Evolutionary conservation across 2,113 vertebrate species (phyloP).

Genomic region (Vidua macroura): DNA sequence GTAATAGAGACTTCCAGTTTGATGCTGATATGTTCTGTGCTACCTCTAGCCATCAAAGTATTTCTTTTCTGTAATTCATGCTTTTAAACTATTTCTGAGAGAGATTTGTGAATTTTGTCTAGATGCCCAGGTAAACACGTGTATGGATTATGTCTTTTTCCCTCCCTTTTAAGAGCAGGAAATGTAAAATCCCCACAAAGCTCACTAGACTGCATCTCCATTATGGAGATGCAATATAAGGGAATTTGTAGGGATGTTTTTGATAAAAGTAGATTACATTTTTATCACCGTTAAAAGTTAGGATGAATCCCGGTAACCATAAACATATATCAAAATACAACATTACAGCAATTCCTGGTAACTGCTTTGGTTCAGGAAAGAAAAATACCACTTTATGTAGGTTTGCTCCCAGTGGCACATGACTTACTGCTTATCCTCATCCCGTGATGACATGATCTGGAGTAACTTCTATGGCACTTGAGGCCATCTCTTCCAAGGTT

Average conservation of each 20-base stretch:
- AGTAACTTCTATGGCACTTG: neutral
- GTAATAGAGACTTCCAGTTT: neutral
- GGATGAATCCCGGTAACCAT: neutral
- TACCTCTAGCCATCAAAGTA: neutral
- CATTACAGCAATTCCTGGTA: neutral
- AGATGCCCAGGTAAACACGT: neutral
- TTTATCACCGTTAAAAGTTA: neutral
- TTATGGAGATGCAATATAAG: neutral
- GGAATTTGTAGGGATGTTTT: neutral
- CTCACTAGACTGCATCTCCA: neutral
- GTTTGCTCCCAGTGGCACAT: neutral
- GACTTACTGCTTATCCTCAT: neutral
- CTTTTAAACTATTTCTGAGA: neutral
- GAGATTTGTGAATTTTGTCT: neutral
- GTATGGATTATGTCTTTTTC: neutral
- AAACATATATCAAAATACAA: neutral
- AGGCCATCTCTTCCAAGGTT: neutral
- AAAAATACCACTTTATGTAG: neutral
- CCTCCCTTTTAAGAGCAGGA: neutral
- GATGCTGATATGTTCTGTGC: neutral
- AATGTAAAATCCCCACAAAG: neutral
- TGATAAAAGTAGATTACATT: neutral
- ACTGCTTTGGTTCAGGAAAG: neutral
- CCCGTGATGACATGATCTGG: neutral
- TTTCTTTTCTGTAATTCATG: neutral